Evolutionary conservation across 2,113 vertebrate species (phyloP).

Genomic region (Catharus fuscescens): DNA sequence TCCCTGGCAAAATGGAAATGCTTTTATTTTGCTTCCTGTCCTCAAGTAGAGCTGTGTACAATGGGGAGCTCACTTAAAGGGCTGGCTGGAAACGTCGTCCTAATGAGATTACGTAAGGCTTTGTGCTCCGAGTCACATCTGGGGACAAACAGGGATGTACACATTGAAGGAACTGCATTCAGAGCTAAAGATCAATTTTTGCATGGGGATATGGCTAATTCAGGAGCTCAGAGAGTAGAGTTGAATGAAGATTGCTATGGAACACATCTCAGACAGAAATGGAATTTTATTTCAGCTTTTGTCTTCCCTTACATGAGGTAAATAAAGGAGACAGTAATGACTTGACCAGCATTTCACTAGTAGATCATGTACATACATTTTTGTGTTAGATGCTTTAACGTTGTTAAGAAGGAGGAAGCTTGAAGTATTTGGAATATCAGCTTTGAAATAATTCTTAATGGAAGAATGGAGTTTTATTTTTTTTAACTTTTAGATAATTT

Average conservation of each 20-base stretch:
- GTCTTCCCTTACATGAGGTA: neutral
- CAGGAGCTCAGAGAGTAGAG: neutral
- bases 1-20: neutral
- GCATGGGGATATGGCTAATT: neutral
- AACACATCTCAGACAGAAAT: neutral
- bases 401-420: neutral
- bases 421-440: neutral
- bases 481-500: neutral
- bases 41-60: neutral
- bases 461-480: neutral
- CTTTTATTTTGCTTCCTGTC: neutral
- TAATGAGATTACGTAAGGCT: neutral
- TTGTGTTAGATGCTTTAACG: neutral
- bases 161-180: neutral
- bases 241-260: neutral
- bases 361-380: neutral
- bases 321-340: neutral
- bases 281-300: neutral
- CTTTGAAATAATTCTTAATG: neutral
- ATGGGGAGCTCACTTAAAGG: neutral
- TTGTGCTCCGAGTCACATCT: neutral
- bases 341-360: neutral
- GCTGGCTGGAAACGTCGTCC: neutral
- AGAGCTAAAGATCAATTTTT: neutral
- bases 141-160: accelerated